Evolutionary conservation across 2,113 vertebrate species (phyloP), one percentile per base, ranked within the genome.

Genomic region (Ophthalmolycus amberensis): DNA sequence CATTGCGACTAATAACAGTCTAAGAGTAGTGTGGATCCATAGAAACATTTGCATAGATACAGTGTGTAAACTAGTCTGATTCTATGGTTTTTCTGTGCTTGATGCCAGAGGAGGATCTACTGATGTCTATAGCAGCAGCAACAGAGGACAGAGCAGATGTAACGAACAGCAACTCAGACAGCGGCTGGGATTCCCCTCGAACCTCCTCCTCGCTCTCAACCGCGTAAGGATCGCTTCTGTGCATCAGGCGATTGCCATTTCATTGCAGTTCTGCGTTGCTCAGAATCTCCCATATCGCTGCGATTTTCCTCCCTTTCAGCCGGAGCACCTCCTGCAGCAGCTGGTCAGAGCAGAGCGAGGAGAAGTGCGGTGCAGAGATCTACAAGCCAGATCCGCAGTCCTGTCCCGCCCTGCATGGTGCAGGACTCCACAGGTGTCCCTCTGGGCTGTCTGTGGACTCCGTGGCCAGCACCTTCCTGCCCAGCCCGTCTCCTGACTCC

Each of bases 401-500:
- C 10, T 34, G 25, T 18, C 22, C 80, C 42, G 52, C 67, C 8
- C 37, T 50, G 54, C 29, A 40, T 12, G 77, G 22, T 5, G 8
- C 62, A 5, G 72, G 79, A 27, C 86, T 93, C 71, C 58, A 75
- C 82, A 93, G 79, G 66, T 90, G 92, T 34, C 80, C 87, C 48
- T 95, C 93, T 9, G 87, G 85, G 40, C 44, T 89, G 10, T 95
- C 95, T 3, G 50, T 91, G 4, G 86, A 89, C 62, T 95, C 93
- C 0, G 85, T 92, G 64, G 93, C 92, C 73, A 95, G 95, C 84
- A 95, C 94, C 65, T 91, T 93, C 72, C 87, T 94, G 58, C 93
- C 95, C 0, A 93, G 93, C 73, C 92, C 92, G 34, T 92, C 93
- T 44, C 90, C 92, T 0, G 91, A 93, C 46, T 92, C 92, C 37